Base-by-base conservation (phyloP, 2,888 invertebrate species). In the Mongoloraphidia duomilia region DNA sequence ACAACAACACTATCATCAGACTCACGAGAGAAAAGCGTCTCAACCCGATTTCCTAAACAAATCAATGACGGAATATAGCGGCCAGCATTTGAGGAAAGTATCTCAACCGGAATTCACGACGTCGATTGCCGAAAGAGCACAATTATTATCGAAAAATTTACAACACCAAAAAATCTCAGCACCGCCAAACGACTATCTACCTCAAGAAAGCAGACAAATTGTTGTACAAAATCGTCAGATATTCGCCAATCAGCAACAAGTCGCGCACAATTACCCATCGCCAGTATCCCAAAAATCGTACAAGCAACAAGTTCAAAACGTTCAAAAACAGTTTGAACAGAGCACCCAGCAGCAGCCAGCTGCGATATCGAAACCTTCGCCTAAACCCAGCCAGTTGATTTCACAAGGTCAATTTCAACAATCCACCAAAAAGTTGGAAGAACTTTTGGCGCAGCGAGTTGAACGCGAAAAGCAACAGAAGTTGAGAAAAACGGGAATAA, bases 401-500 rank as follows among this genome's bases (percentile, higher is more conserved):
- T 58, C 64, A 5, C 65, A 64, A 9, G 63, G 64, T 43, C 66
- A 68, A 53, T 68, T 69, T 51, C 66, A 68, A 54, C 67, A 69
- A 54, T 67, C 67, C 38, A 67, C 68, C 47, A 68, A 67, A 53
- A 69, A 69, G 57, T 55, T 70, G 50, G 70, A 70, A 53, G 69
- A 69, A 53, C 56, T 70, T 34, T 54, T 70, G 12, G 61, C 68
- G 8, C 69, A 70, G 56, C 54, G 68, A 38, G 52, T 66, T n/a
- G 67, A 67, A 49, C 63, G 61, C 47, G 67, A 66, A 13, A 64
- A 64, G 49, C 50, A 54, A 44, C 51, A 51, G 35, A 54, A 54
- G 41, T 50, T 52, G 45, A 47, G 64, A 61, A 55, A 52, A 53
- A 36, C 47, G 46, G 36, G 62, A 61, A 3, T 59, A 57, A 44